These are phyloP conservation scores for Junonia oenone DNA, from an alignment of 2,888 invertebrate species.

Conservation along the genomic window DNA sequence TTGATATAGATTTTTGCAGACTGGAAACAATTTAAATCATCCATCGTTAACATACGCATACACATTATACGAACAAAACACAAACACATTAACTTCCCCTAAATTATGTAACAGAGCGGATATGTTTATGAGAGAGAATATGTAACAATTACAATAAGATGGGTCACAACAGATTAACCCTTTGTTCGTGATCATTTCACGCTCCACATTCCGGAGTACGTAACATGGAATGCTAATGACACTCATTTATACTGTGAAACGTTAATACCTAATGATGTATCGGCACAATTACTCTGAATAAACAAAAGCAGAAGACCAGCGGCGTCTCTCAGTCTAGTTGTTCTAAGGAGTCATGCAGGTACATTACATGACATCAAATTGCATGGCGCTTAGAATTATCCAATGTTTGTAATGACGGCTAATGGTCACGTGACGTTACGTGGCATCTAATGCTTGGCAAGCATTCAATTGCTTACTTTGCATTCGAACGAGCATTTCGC, in stretches of 20 bases:
- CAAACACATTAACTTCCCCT: background rate
- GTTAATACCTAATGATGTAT: slow-evolving; percentile 8
- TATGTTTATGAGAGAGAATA: slow-evolving; percentile 21
- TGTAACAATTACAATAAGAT: slow-evolving; percentile 28
- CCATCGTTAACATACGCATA: background rate
- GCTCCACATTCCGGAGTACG: slow-evolving; percentile 58
- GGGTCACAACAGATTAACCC: slow-evolving; percentile 39
- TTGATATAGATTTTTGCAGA: no score
- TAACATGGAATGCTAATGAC: slow-evolving; percentile 30
- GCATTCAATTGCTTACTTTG: slow-evolving; percentile 46
- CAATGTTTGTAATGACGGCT: slow-evolving; percentile 61
- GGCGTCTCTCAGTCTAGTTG: slow-evolving; percentile 20
- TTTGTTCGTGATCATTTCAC: slow-evolving; percentile 61
- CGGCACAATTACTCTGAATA: slow-evolving; percentile 14
- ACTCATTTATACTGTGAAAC: slow-evolving; percentile 17
- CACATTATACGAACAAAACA: background rate
- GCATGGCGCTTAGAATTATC: slow-evolving; percentile 49
- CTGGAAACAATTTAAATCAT: no score
- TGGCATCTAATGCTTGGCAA: slow-evolving; percentile 58
- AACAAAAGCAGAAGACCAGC: slow-evolving; percentile 15
- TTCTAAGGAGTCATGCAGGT: slow-evolving; percentile 42
- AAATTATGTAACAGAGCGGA: slow-evolving; percentile 14
- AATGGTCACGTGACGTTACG: slow-evolving; percentile 58
- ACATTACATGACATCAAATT: slow-evolving; percentile 60
- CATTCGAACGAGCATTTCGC: slow-evolving; percentile 50